Evolutionary conservation across 2,113 vertebrate species (phyloP).

Genomic region (Hipposideros armiger): DNA sequence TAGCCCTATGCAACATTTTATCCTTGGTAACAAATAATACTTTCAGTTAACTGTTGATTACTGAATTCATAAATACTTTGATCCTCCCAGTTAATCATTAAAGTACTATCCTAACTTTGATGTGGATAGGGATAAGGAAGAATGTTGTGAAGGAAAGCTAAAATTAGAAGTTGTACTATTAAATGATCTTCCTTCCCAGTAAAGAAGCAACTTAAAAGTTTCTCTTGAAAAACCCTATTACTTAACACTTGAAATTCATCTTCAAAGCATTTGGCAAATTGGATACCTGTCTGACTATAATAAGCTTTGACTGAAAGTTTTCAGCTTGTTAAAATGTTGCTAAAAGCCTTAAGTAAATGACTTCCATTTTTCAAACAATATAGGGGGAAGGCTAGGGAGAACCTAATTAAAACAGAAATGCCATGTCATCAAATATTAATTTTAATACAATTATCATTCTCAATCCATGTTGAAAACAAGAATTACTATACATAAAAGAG

Average conservation of each 20-base stretch:
- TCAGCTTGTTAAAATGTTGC: slow-evolving; percentile 1
- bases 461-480: slow-evolving; percentile 6
- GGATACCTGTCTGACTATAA: not conserved
- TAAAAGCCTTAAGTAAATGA: slow-evolving; percentile 49
- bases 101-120: slow-evolving; percentile 52
- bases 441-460: slow-evolving; percentile 56
- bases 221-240: slow-evolving; percentile 24
- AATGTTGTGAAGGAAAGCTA: slow-evolving; percentile 50
- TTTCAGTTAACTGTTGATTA: slow-evolving; percentile 18
- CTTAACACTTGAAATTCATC: slow-evolving; percentile 38
- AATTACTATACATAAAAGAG: slow-evolving; percentile 26
- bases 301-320: not conserved
- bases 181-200: slow-evolving; percentile 34
- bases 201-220: slow-evolving; percentile 33
- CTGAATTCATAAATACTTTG: slow-evolving; percentile 51
- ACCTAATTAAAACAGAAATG: slow-evolving; percentile 46
- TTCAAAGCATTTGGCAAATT: slow-evolving; percentile 57
- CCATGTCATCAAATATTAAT: not conserved
- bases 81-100: slow-evolving; percentile 33
- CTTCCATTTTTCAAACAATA: not conserved
- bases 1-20: slow-evolving; percentile 4
- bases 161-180: slow-evolving; percentile 53
- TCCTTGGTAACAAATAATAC: slow-evolving; percentile 14
- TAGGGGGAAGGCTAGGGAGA: not conserved
- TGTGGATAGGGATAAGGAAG: not conserved